Conservation (phyloP, 2,113 vertebrate species). For the Pteropus alecto region DNA sequence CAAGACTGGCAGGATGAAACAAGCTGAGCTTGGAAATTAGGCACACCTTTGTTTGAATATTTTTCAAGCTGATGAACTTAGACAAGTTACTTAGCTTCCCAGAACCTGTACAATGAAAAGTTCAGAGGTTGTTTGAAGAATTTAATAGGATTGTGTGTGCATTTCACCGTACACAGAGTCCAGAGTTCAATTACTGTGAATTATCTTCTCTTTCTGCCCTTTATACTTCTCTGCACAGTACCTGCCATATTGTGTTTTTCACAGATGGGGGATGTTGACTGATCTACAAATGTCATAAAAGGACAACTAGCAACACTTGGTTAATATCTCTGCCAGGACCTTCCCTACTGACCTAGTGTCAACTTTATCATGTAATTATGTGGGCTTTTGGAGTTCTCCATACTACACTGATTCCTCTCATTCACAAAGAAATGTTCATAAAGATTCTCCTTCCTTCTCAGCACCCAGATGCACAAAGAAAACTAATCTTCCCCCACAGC, state of each 20-base stretch:
- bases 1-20: neutral
- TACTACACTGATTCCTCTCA: slow-evolving; percentile 21
- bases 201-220: neutral
- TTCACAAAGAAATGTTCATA: neutral
- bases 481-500: slow-evolving; percentile 19
- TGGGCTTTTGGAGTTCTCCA: neutral
- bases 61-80: neutral
- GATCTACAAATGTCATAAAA: neutral
- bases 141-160: neutral
- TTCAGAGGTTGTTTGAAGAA: neutral
- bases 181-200: neutral
- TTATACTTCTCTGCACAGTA: neutral
- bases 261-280: neutral
- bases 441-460: neutral
- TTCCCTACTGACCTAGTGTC: neutral
- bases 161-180: neutral
- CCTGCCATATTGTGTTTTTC: neutral
- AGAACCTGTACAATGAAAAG: neutral
- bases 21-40: neutral
- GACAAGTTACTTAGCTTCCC: neutral
- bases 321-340: neutral
- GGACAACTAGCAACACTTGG: neutral
- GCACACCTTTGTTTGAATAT: neutral
- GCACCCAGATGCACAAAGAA: neutral
- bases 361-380: neutral